These are phyloP conservation scores for Hemistola chrysoprasaria DNA, from an alignment of 2,888 invertebrate genomes.

Conservation along the genomic window DNA sequence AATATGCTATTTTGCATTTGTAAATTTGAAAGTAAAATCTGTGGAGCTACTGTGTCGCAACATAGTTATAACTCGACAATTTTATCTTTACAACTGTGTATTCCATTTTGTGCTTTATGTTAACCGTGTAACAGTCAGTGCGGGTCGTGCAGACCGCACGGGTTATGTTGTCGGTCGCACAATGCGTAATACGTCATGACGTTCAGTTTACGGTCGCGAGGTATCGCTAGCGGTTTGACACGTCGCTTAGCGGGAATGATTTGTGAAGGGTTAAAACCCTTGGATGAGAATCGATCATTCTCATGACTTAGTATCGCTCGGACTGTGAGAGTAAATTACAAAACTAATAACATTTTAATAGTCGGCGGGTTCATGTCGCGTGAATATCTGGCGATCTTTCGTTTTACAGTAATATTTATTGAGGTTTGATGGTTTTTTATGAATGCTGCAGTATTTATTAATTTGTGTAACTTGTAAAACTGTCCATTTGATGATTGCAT, in stretches of 20 bases:
- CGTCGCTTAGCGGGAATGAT: slow-evolving; percentile 70
- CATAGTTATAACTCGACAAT: slow-evolving; percentile 48
- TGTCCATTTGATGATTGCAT: no score
- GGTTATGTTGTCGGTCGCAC: slow-evolving; percentile 46
- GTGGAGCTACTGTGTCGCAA: slow-evolving; percentile 72
- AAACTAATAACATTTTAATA: slow-evolving; percentile 19
- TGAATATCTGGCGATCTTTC: not conserved
- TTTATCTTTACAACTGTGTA: slow-evolving; percentile 2
- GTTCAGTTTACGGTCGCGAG: slow-evolving; percentile 64
- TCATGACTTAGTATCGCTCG: slow-evolving; percentile 28
- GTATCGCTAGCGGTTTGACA: slow-evolving; percentile 72
- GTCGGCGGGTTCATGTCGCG: slow-evolving; percentile 1
- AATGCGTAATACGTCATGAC: slow-evolving; percentile 72
- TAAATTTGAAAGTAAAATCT: slow-evolving; percentile 72
- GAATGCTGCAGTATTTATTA: no score
- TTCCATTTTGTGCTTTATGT: slow-evolving; percentile 33
- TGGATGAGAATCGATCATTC: slow-evolving; percentile 40
- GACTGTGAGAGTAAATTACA: slow-evolving; percentile 15
- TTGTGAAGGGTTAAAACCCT: slow-evolving; percentile 62
- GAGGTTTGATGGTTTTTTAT: no score
- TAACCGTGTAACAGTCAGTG: slow-evolving; percentile 29
- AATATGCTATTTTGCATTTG: slow-evolving; percentile 75
- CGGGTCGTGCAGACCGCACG: slow-evolving; percentile 30
- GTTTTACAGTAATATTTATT: not conserved
- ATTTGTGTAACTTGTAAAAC: no score